Conservation (phyloP, 2,113 vertebrate genomes). For the Arizona elegans region DNA sequence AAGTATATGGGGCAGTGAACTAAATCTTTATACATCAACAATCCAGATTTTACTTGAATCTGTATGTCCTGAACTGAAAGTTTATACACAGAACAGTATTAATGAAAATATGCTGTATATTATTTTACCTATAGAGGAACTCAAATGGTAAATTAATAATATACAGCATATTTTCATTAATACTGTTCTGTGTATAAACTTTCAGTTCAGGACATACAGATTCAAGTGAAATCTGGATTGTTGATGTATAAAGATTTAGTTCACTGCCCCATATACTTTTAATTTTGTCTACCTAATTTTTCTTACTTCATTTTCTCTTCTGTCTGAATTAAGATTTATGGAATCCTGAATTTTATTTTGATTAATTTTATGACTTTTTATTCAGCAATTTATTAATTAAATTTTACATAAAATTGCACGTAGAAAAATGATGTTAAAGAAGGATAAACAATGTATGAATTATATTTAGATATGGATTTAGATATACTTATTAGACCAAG, state of each 20-base stretch:
- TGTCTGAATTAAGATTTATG: neutral
- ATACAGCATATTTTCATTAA: neutral
- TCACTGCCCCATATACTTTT: neutral
- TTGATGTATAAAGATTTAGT: neutral
- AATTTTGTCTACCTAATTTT: neutral
- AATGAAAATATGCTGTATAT: neutral
- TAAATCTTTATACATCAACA: neutral
- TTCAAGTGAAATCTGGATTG: neutral
- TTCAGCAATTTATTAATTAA: neutral
- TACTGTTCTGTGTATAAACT: neutral
- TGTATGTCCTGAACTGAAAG: neutral
- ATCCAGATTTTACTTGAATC: neutral
- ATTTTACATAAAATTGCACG: neutral
- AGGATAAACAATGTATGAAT: neutral
- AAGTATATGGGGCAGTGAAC: neutral
- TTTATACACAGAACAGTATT: neutral
- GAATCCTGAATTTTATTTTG: slow-evolving; percentile 1
- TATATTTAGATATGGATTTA: neutral
- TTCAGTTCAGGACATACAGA: neutral
- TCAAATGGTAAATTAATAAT: too few species aligned
- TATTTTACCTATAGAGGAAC: too few species aligned
- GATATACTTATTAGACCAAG: neutral
- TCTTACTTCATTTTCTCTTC: neutral
- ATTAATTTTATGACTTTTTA: neutral
- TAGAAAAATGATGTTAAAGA: neutral